phyloP scores from a whole-genome alignment of 2,113 vertebrate genomes.

The Anoura caudifer region DNA sequence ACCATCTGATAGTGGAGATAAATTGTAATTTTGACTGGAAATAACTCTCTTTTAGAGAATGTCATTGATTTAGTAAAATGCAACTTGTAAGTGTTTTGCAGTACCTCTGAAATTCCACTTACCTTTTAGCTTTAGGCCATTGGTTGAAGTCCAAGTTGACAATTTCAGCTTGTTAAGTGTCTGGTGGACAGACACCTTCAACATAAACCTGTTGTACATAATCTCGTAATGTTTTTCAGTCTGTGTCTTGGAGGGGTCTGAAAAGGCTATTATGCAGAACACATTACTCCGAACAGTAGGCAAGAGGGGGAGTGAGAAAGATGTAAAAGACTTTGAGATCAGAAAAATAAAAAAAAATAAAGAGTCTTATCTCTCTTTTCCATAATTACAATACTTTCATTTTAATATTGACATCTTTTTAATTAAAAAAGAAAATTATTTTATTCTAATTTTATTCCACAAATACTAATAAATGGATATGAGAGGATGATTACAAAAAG shows the following conservation, averaged over 20 bases:
- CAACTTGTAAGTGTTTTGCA: not conserved
- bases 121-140: constrained; percentile 68
- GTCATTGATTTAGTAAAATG: constrained; percentile 59
- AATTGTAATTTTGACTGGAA: constrained; percentile 51
- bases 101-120: constrained; percentile 56
- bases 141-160: constrained; percentile 66
- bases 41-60: constrained; percentile 49
- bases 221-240: constrained; percentile 53
- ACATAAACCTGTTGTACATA: constrained; percentile 14
- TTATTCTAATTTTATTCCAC: constrained; percentile 8
- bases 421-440: not conserved
- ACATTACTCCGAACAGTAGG: constrained; percentile 10
- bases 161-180: constrained; percentile 54
- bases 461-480: not conserved
- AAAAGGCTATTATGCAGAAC: constrained; percentile 13
- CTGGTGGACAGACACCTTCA: not conserved
- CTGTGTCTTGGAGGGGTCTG: not conserved
- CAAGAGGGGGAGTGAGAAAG: not conserved
- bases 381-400: not conserved
- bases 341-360: not conserved
- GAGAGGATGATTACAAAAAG: not conserved
- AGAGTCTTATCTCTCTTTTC: not conserved
- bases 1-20: not conserved
- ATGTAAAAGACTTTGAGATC: not conserved
- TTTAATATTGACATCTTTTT: not conserved